Percentiles rank a stretch among this genome's conserved stretches.
Evolutionary conservation across 2,797 vertebrate species (phyloP).

Genomic region (Bovichtus diacanthus): DNA sequence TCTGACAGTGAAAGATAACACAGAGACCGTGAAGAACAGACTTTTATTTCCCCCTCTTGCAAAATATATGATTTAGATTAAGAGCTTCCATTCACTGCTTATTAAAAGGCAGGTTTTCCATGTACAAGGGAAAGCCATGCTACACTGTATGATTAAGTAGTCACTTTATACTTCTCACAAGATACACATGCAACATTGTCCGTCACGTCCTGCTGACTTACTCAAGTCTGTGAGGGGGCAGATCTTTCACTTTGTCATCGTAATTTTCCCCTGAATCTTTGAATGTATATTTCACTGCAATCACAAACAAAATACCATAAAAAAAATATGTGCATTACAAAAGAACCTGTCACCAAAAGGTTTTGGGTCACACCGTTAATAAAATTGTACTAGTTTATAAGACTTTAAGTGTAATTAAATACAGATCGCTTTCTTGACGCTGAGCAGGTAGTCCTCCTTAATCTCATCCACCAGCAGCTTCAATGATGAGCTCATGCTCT

Average conservation of each 20-base stretch:
- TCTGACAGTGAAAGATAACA: conserved; percentile 73
- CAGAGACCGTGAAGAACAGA: background rate
- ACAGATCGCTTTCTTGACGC: conserved; percentile 84
- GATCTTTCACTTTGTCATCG: conserved; percentile 64
- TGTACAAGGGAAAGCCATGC: background rate
- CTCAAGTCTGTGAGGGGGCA: conserved; percentile 88
- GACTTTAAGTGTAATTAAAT: conserved; percentile 2
- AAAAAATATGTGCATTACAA: background rate
- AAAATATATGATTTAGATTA: conserved; percentile 3
- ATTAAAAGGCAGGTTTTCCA: background rate
- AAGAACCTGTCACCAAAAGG: background rate
- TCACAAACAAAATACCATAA: conserved; percentile 20
- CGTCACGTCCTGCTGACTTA: conserved; percentile 69
- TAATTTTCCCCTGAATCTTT: conserved; percentile 82
- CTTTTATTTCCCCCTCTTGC: background rate
- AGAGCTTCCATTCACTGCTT: background rate
- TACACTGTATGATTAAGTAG: background rate
- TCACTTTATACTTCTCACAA: background rate
- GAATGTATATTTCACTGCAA: conserved; percentile 90
- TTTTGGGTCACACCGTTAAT: background rate
- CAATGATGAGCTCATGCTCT: conserved; percentile 69
- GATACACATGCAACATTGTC: background rate
- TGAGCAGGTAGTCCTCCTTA: conserved; percentile 88
- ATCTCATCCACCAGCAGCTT: conserved; percentile 86
- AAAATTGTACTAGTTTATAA: background rate